Conservation (phyloP, 2,888 invertebrate genomes). For the Tolmerus cingulatus region DNA sequence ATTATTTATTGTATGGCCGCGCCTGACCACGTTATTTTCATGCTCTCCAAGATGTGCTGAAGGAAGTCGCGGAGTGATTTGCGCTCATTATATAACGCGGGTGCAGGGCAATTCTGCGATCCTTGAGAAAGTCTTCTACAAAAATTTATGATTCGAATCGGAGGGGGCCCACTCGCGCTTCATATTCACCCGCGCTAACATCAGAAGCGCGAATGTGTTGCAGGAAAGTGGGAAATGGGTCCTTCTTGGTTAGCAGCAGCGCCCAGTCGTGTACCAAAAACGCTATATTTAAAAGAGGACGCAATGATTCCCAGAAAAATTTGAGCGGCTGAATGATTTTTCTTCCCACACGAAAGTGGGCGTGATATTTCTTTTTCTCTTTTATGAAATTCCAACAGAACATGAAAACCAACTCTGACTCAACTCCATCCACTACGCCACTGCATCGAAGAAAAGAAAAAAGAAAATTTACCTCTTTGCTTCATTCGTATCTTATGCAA, state of each 20-base stretch:
- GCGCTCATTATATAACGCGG: conserved; percentile 7
- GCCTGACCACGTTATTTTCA: neutral
- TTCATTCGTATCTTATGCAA: conserved; percentile 23
- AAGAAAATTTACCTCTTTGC: conserved; percentile 35
- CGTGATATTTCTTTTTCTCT: conserved; percentile 45
- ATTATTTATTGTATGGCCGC: neutral
- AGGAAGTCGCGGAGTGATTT: neutral
- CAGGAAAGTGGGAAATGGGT: neutral
- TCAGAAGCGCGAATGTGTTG: neutral
- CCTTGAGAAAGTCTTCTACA: neutral
- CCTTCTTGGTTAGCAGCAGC: neutral
- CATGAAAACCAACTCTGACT: conserved; percentile 27
- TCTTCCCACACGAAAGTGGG: conserved; percentile 46
- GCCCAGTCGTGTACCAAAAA: conserved; percentile 7
- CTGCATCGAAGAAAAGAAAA: neutral
- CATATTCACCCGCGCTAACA: neutral
- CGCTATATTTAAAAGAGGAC: conserved; percentile 47
- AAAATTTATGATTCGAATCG: neutral
- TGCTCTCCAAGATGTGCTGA: neutral
- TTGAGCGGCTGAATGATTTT: conserved; percentile 40
- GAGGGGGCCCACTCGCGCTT: neutral
- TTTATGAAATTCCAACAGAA: conserved; percentile 36
- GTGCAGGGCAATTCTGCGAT: neutral
- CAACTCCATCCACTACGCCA: conserved; percentile 43
- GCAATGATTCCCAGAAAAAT: conserved; percentile 43